Percentiles rank a stretch among this genome's conserved stretches.
Conservation (phyloP, 2,113 vertebrate genomes). For the Nesoenas mayeri region DNA sequence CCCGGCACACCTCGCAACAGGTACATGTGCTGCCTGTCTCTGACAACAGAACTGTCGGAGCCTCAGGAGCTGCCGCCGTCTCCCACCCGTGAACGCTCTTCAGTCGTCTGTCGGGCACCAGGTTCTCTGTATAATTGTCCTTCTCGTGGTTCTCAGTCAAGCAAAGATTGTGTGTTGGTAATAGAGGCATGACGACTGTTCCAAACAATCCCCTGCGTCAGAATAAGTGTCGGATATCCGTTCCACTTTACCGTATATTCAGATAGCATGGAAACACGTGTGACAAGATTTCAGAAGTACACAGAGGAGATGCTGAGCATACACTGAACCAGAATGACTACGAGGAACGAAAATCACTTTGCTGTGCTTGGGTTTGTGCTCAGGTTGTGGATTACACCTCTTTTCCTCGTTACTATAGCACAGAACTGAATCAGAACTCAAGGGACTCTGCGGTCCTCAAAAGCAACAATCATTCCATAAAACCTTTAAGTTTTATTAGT, state of each 20-base stretch:
- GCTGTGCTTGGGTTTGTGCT: not conserved
- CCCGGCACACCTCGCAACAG: not conserved
- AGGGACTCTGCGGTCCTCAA: not conserved
- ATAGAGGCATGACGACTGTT: not conserved
- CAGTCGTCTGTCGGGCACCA: not conserved
- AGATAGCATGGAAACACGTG: not conserved
- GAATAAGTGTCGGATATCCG: not conserved
- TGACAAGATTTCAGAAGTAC: not conserved
- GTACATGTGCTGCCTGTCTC: not conserved
- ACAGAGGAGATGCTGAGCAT: not conserved
- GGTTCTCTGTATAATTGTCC: not conserved
- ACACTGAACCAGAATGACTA: not conserved
- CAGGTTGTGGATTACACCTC: not conserved
- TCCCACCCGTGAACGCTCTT: not conserved
- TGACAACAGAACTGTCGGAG: not conserved
- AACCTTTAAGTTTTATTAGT: not conserved
- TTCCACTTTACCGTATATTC: not conserved
- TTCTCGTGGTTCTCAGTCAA: not conserved
- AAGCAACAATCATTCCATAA: not conserved
- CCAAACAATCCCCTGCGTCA: accelerated
- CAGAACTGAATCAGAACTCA: not conserved
- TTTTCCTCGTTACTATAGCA: not conserved
- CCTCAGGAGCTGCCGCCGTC: not conserved
- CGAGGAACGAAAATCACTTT: not conserved
- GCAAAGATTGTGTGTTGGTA: not conserved